Conservation (phyloP, 53 echinoderm and acorn worm genomes). For the Mesocentrotus franciscanus region DNA sequence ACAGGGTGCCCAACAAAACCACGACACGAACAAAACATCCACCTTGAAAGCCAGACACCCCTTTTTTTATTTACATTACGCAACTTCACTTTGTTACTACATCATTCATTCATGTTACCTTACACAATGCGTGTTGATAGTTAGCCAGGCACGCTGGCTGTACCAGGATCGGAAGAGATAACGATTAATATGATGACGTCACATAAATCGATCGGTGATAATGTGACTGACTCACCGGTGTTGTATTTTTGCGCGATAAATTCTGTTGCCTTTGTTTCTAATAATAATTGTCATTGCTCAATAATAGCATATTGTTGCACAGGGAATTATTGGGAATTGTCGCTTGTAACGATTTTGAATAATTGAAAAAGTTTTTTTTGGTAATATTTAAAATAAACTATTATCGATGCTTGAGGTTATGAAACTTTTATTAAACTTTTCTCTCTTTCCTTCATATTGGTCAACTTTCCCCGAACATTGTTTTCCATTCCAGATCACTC, state of each 20-base stretch:
- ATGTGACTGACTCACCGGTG: background rate
- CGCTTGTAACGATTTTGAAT: background rate
- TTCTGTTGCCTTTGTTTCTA: background rate
- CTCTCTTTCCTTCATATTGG: too few relatives aligned
- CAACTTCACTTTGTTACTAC: background rate
- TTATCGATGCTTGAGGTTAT: too few relatives aligned
- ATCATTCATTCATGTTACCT: background rate
- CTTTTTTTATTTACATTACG: constrained; percentile 11
- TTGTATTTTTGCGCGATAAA: background rate
- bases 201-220: background rate
- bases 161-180: background rate
- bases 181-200: background rate
- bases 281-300: background rate
- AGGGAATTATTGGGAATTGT: background rate
- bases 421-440: too few relatives aligned
- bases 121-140: background rate
- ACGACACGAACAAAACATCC: background rate
- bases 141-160: background rate
- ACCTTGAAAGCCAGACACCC: constrained; percentile 11
- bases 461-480: too few relatives aligned
- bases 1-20: background rate
- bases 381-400: too few relatives aligned
- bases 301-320: background rate
- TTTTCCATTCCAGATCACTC: too few relatives aligned
- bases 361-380: too few relatives aligned